These are phyloP conservation scores for Neoseiulus cucumeris DNA, from an alignment of 1,140 invertebrate genomes.

Conservation along the genomic window DNA sequence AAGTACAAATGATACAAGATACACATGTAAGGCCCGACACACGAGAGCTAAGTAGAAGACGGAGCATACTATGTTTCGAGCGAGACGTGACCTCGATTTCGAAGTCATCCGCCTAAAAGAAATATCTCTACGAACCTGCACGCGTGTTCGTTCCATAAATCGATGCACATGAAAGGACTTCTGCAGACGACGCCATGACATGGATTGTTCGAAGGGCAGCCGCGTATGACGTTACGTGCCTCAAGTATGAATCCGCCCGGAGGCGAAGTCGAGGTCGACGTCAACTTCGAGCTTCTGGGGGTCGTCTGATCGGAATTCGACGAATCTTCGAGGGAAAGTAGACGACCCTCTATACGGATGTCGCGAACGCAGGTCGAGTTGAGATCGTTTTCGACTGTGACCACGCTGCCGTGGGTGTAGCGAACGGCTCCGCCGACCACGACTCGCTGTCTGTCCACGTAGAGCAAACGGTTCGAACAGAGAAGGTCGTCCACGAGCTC, in stretches of 20 bases:
- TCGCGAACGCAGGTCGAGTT: slow-evolving; percentile 25
- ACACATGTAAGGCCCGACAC: no score
- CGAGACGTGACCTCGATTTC: no score
- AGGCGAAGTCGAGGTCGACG: slow-evolving; percentile 15
- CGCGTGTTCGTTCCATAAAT: slow-evolving; percentile 22
- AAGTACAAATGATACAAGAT: no score
- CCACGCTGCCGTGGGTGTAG: background rate
- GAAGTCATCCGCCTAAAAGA: no score
- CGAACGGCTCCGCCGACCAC: background rate
- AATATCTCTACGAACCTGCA: background rate
- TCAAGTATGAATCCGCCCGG: slow-evolving; percentile 18
- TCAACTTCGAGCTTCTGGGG: background rate
- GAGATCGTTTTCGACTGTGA: background rate
- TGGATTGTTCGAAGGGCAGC: slow-evolving; percentile 24
- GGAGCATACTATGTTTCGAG: no score
- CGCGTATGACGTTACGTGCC: slow-evolving; percentile 21
- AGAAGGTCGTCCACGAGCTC: background rate
- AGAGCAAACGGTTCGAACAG: background rate
- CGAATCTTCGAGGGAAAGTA: slow-evolving; percentile 25
- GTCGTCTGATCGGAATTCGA: background rate
- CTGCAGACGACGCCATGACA: slow-evolving; percentile 22
- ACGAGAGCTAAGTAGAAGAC: no score
- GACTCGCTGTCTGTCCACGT: background rate
- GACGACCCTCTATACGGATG: slow-evolving; percentile 25
- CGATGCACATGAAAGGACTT: slow-evolving; percentile 22